These are phyloP conservation scores for Bambusicola thoracicus DNA, from an alignment of 2,113 vertebrate species.

Conservation along the genomic window DNA sequence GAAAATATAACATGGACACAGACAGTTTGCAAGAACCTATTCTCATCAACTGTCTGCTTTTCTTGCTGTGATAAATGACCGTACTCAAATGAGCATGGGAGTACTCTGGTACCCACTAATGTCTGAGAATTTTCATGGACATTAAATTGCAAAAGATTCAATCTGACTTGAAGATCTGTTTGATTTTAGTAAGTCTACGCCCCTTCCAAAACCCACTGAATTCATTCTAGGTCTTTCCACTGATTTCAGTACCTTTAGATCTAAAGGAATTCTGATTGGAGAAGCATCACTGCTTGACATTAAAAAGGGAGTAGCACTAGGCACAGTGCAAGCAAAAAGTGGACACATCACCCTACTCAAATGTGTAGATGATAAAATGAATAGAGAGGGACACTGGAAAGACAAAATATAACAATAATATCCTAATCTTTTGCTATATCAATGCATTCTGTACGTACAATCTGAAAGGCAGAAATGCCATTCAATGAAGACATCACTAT, in stretches of 20 bases:
- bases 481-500: neutral
- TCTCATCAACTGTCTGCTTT: neutral
- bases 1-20: neutral
- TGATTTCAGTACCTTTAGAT: neutral
- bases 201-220: neutral
- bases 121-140: neutral
- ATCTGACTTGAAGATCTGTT: neutral
- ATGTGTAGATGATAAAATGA: neutral
- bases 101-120: neutral
- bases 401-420: neutral
- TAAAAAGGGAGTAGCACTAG: neutral
- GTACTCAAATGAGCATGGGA: neutral
- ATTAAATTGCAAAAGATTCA: neutral
- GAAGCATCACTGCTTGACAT: neutral
- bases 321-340: neutral
- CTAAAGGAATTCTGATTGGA: neutral
- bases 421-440: neutral
- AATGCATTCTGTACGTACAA: neutral
- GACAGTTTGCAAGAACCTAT: neutral
- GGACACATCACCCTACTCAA: neutral
- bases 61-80: neutral
- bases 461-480: neutral
- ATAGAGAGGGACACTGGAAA: neutral
- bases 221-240: neutral
- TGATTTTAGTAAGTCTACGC: neutral